phyloP scores from a whole-genome alignment of 2,888 invertebrate genomes.

The Lordiphosa fenestrarum region DNA sequence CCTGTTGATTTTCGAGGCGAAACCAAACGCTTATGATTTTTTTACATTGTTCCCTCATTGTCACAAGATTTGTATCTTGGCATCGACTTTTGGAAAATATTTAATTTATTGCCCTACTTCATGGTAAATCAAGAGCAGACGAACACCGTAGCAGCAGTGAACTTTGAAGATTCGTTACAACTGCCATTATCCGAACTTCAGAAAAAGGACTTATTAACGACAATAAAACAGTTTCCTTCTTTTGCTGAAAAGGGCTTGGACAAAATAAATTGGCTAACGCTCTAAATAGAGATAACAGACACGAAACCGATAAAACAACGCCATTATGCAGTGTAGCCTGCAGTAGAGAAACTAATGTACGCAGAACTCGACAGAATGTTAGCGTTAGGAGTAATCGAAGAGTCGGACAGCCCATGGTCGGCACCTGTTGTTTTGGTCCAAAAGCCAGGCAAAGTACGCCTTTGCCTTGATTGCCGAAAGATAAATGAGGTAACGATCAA shows the following conservation, averaged over 20 bases:
- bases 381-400: no score
- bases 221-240: not conserved
- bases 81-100: slow-evolving; percentile 1
- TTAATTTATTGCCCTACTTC: not conserved
- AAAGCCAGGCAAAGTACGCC: not conserved
- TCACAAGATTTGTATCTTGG: slow-evolving; percentile 1
- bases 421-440: no score
- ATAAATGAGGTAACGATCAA: no score
- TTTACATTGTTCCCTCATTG: not conserved
- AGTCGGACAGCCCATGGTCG: no score
- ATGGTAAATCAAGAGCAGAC: not conserved
- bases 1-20: not conserved
- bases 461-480: no score
- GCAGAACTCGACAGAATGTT: not conserved
- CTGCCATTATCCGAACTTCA: not conserved
- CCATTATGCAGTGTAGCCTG: not conserved
- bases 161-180: not conserved
- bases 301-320: not conserved
- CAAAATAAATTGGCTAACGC: not conserved
- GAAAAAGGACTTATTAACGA: not conserved
- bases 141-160: not conserved
- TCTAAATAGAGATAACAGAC: not conserved
- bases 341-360: not conserved
- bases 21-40: not conserved
- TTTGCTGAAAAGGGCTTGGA: not conserved